A percentile compares a stretch with the other conserved stretches of the same genome.
Conservation (phyloP, 2,113 vertebrate species). For the Merops nubicus region DNA sequence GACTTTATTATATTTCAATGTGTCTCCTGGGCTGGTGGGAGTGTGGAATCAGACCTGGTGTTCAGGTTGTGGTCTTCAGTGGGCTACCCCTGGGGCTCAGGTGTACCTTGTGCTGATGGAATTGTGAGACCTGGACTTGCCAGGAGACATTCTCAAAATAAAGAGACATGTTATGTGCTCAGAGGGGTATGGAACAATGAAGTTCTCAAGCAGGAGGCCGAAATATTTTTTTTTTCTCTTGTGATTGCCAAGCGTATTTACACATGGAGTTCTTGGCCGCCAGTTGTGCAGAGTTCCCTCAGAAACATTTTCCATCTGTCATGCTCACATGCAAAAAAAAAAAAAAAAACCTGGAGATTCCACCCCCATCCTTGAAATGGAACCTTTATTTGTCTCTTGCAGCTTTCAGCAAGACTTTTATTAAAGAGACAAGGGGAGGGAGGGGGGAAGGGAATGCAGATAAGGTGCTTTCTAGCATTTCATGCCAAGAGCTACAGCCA, state of each 20-base stretch:
- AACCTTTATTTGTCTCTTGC: not conserved
- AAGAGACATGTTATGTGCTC: not conserved
- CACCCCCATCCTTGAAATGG: not conserved
- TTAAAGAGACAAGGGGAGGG: not conserved
- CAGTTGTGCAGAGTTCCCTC: constrained; percentile 23
- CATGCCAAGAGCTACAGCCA: not conserved
- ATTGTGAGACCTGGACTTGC: not conserved
- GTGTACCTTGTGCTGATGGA: not conserved
- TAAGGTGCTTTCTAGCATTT: not conserved
- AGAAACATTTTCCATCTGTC: constrained; percentile 45
- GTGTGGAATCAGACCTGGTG: not conserved
- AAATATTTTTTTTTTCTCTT: not conserved
- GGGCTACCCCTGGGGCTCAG: not conserved
- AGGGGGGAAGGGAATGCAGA: not conserved
- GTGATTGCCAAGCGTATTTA: constrained; percentile 23
- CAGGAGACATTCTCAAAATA: not conserved
- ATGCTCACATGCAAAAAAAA: not conserved
- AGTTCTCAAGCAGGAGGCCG: not conserved
- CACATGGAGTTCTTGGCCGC: constrained; percentile 9
- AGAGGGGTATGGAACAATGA: not conserved
- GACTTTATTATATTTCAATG: not conserved
- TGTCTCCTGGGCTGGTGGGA: not conserved
- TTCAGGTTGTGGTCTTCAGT: not conserved
- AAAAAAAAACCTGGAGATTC: not conserved
- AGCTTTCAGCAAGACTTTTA: not conserved